Percentiles rank a stretch among this genome's conserved stretches.
phyloP scores from a whole-genome alignment of 2,113 vertebrate genomes.

The Urocynchramus pylzowi region DNA sequence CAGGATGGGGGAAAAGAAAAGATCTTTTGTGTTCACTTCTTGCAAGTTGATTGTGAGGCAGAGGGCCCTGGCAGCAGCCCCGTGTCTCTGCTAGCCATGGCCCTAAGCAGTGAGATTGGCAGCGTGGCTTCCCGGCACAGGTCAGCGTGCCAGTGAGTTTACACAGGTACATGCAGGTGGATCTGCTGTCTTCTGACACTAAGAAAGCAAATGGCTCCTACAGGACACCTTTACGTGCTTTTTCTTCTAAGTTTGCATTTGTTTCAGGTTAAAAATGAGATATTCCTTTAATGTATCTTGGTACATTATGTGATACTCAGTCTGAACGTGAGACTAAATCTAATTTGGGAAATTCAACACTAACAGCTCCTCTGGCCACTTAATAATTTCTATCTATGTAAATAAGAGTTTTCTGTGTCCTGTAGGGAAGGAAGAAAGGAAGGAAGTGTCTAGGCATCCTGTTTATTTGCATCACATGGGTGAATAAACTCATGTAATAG shows the following conservation, averaged over 20 bases:
- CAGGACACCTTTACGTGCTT: not conserved
- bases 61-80: not conserved
- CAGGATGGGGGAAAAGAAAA: not conserved
- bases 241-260: not conserved
- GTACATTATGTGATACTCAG: not conserved
- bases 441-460: not conserved
- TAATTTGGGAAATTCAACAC: not conserved
- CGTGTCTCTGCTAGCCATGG: not conserved
- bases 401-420: not conserved
- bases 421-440: not conserved
- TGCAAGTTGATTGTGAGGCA: not conserved
- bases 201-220: not conserved
- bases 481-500: not conserved
- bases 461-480: not conserved
- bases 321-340: not conserved
- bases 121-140: not conserved
- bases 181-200: not conserved
- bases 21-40: fast-evolving
- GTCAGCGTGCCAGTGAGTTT: not conserved
- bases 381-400: not conserved
- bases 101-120: not conserved
- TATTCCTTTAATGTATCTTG: not conserved
- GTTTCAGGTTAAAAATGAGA: not conserved
- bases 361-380: not conserved
- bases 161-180: fast-evolving